Evolutionary conservation across 2,888 invertebrate genomes (phyloP).

Genomic region (Parnassius glacialis): DNA sequence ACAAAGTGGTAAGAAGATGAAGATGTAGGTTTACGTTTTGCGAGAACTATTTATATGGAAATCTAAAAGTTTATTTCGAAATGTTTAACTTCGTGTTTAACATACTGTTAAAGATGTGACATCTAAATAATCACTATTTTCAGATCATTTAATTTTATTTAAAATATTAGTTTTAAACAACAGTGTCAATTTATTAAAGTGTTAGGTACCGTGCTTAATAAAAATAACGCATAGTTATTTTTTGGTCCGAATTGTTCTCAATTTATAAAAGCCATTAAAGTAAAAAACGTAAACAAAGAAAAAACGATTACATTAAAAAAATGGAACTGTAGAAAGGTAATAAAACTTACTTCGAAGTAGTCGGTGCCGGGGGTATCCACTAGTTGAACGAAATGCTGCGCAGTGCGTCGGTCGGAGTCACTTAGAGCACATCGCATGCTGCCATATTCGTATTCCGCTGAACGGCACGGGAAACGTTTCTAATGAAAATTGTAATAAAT

Average conservation of each 20-base stretch:
- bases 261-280: conserved; percentile 23
- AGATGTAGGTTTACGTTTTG: not conserved
- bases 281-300: conserved; percentile 18
- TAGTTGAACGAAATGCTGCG: conserved; percentile 93
- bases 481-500: conserved; percentile 42
- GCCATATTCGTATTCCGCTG: conserved; percentile 96
- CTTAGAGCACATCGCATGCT: conserved; percentile 95
- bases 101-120: too few species aligned
- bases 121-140: too few species aligned
- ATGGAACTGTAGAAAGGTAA: conserved; percentile 11
- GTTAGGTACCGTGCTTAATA: conserved; percentile 15
- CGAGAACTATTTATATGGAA: too few species aligned
- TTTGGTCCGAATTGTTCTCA: conserved; percentile 23
- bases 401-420: conserved; percentile 93
- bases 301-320: conserved; percentile 17
- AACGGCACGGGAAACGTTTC: conserved; percentile 95
- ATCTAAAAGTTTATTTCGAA: too few species aligned
- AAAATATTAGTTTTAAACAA: conserved; percentile 10
- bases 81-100: too few species aligned
- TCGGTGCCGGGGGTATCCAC: conserved; percentile 88
- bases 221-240: conserved; percentile 14
- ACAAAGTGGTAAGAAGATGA: too few species aligned
- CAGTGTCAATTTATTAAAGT: conserved; percentile 21
- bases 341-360: conserved; percentile 68
- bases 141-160: too few species aligned